Conservation (phyloP, 2,113 vertebrate species). For the Morone saxatilis region DNA sequence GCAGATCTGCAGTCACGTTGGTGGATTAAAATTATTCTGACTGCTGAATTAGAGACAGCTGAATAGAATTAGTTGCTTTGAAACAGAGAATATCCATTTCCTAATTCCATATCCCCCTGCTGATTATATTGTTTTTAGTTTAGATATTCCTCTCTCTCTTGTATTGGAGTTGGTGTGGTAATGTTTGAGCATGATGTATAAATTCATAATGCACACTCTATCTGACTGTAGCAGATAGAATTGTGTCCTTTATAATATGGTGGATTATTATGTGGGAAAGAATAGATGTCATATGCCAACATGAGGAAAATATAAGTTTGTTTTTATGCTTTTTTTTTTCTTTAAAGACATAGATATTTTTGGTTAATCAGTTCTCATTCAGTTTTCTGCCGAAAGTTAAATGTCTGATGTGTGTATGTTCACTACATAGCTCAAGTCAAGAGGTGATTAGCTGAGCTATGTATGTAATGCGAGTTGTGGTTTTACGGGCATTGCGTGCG, state of each 20-base stretch:
- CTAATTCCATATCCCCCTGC: not conserved
- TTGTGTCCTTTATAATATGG: constrained; percentile 7
- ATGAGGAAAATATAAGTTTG: not conserved
- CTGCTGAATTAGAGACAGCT: constrained; percentile 32
- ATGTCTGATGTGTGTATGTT: not conserved
- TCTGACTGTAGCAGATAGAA: constrained; percentile 11
- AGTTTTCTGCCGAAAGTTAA: not conserved
- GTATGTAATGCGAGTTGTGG: not conserved
- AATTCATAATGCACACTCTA: not conserved
- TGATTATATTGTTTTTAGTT: constrained; percentile 19
- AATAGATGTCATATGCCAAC: not conserved
- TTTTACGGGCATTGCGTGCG: not conserved
- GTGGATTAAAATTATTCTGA: constrained; percentile 56
- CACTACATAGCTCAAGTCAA: not conserved
- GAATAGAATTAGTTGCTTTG: constrained; percentile 34
- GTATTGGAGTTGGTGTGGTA: not conserved
- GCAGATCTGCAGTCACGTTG: constrained; percentile 58
- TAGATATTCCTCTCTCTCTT: not conserved
- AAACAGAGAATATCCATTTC: constrained; percentile 25
- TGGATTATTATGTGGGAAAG: not conserved
- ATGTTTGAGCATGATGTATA: not conserved
- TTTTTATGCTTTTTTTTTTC: not conserved
- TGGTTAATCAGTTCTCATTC: not conserved
- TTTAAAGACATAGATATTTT: not conserved
- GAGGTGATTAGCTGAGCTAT: not conserved